These are phyloP conservation scores for Acromyrmex charruanus DNA, from an alignment of 1,140 invertebrate genomes.

Conservation along the genomic window DNA sequence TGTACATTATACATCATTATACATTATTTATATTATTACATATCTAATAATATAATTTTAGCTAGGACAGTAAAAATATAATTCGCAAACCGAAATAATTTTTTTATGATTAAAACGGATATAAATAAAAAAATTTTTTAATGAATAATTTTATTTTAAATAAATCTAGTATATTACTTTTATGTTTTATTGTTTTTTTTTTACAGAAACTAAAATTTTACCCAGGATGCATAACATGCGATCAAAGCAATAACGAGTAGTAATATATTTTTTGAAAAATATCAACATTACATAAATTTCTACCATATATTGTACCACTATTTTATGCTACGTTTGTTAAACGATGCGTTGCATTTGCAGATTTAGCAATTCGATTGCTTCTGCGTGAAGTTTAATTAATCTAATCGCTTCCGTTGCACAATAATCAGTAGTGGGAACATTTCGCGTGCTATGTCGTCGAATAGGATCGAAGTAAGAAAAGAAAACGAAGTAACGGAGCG, in stretches of 20 bases:
- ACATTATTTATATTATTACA: too few species aligned
- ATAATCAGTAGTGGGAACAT: neutral
- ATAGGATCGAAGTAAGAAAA: constrained; percentile 3
- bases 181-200: neutral
- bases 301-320: neutral
- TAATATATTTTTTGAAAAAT: neutral
- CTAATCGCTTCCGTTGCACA: neutral
- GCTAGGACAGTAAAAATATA: neutral
- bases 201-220: neutral
- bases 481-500: constrained; percentile 51
- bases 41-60: constrained; percentile 2
- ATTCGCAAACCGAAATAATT: neutral
- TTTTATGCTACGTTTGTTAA: neutral
- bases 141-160: neutral
- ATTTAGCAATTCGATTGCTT: neutral
- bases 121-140: neutral
- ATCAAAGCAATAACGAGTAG: neutral
- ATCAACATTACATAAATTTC: neutral
- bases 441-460: neutral
- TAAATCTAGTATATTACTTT: neutral
- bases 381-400: neutral
- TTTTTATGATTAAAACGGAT: neutral
- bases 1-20: too few species aligned
- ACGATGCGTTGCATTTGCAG: neutral
- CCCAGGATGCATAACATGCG: neutral